phyloP scores from a whole-genome alignment of 2,797 vertebrate genomes.

The Saxicola maurus region DNA sequence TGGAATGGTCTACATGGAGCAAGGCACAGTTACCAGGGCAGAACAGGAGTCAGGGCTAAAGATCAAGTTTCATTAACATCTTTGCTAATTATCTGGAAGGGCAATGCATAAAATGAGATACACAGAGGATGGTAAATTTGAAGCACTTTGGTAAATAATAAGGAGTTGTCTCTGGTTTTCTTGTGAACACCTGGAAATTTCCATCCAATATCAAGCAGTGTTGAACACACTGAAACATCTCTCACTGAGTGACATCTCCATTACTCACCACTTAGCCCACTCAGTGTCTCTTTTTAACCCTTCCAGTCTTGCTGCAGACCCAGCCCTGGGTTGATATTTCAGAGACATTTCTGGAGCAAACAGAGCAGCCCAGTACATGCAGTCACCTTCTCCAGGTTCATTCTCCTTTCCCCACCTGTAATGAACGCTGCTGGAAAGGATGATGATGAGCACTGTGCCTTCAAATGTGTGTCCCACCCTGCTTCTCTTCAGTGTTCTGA shows the following conservation, averaged over 20 bases:
- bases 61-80: not conserved
- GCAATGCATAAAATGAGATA: not conserved
- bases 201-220: not conserved
- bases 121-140: not conserved
- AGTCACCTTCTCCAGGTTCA: not conserved
- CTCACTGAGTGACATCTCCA: not conserved
- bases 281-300: constrained; percentile 28
- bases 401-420: not conserved
- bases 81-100: not conserved
- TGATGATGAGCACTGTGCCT: not conserved
- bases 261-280: constrained; percentile 32
- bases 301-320: not conserved
- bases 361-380: fast-evolving
- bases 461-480: fast-evolving
- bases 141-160: not conserved
- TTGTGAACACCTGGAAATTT: constrained; percentile 23
- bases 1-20: not conserved
- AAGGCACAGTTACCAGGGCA: not conserved
- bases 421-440: not conserved
- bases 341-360: not conserved
- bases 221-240: not conserved
- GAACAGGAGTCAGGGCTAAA: not conserved
- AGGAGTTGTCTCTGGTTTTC: not conserved
- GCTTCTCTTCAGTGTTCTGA: fast-evolving
- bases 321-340: not conserved